Conservation (phyloP, 2,797 vertebrate species). For the Eulemur mongoz region DNA sequence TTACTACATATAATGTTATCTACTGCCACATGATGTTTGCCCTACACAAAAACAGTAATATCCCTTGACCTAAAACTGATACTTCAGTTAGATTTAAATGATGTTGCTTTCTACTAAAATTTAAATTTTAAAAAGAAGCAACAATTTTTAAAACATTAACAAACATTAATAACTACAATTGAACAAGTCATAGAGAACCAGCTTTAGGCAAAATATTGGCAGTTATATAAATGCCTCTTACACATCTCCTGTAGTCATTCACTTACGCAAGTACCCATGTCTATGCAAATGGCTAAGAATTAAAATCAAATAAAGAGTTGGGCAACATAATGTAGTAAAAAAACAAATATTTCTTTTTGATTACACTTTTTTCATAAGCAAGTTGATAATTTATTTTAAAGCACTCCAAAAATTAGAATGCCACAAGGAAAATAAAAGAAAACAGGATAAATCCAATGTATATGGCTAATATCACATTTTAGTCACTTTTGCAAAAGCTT, state of each 20-base stretch:
- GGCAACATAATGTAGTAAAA: slow-evolving; percentile 65
- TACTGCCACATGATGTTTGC: neutral
- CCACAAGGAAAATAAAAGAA: slow-evolving; percentile 61
- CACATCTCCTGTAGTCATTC: slow-evolving; percentile 76
- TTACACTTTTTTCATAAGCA: slow-evolving; percentile 46
- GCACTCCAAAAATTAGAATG: slow-evolving; percentile 33
- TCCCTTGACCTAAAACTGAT: neutral
- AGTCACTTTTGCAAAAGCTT: neutral
- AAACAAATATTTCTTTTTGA: slow-evolving; percentile 73
- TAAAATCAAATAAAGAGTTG: slow-evolving; percentile 81
- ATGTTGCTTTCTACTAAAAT: slow-evolving; percentile 25
- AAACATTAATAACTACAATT: slow-evolving; percentile 80
- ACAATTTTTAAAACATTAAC: slow-evolving; percentile 76
- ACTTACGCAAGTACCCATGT: slow-evolving; percentile 65
- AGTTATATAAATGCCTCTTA: slow-evolving; percentile 76
- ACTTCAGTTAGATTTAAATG: slow-evolving; percentile 59
- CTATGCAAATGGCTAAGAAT: slow-evolving; percentile 78
- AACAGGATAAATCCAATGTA: slow-evolving; percentile 41
- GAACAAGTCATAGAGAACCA: slow-evolving; percentile 79
- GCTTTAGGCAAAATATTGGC: slow-evolving; percentile 82
- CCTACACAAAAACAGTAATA: slow-evolving; percentile 32
- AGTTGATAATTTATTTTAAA: slow-evolving; percentile 39
- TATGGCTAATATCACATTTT: neutral
- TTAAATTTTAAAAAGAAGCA: slow-evolving; percentile 60
- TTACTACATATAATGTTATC: neutral